Conservation (phyloP, 2,888 invertebrate species). For the Seira musarum region DNA sequence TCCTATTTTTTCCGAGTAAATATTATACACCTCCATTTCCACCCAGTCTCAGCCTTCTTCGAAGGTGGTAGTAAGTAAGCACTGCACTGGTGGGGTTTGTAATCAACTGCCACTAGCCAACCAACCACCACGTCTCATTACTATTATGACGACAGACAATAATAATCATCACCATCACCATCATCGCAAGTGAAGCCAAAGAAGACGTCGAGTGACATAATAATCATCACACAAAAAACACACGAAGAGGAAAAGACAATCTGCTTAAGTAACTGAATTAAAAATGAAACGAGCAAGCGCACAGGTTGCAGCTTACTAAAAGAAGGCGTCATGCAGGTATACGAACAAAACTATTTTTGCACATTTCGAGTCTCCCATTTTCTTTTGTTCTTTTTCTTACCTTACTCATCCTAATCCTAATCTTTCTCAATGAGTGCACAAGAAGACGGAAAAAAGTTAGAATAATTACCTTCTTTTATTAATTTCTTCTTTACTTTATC, state of each 20-base stretch:
- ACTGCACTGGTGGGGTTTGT: conserved; percentile 1
- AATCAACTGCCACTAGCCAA: conserved; percentile 47
- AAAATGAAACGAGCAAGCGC: not conserved
- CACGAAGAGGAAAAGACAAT: conserved; percentile 16
- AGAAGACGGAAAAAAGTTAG: conserved; percentile 38
- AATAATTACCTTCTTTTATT: conserved; percentile 40
- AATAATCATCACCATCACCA: conserved; percentile 8
- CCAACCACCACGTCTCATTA: conserved; percentile 29
- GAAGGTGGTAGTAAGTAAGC: conserved; percentile 14
- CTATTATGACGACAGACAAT: conserved; percentile 30
- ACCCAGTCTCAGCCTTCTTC: conserved; percentile 35
- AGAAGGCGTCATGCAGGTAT: not conserved
- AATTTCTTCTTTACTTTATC: conserved; percentile 16
- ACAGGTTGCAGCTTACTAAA: not conserved
- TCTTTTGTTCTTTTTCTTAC: conserved; percentile 18
- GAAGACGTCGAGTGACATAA: conserved; percentile 58
- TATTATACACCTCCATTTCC: conserved; percentile 28
- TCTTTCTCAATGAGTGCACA: conserved; percentile 50
- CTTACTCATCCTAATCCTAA: not conserved
- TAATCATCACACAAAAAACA: conserved; percentile 46
- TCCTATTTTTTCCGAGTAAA: conserved; percentile 16
- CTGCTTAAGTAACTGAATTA: not conserved
- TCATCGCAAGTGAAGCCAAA: conserved; percentile 1
- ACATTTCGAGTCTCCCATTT: conserved; percentile 2
- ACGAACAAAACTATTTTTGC: conserved; percentile 13